Evolutionary conservation across 2,888 invertebrate genomes (phyloP), one percentile per base, ranked within the genome.

Genomic region (Xestobium rufovillosum): DNA sequence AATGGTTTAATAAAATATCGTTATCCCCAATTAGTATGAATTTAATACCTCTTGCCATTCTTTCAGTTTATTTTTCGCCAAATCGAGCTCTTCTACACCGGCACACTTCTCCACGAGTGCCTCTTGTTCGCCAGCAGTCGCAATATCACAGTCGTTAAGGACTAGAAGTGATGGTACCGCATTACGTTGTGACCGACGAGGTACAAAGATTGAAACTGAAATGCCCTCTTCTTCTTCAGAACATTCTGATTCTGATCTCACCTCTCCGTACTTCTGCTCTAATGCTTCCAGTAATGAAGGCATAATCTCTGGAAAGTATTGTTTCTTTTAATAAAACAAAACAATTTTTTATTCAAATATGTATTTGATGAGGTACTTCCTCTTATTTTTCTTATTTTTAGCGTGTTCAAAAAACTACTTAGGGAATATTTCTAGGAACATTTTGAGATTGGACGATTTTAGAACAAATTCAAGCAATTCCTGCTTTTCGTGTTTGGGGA

Each of bases 21-120:
- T n/a, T 19, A 8, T 19, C 23, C 11, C 31, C 9, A 8, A 8
- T 28, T 13, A 23, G 26, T 12, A 9, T n/a, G 2, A 15, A 8
- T 36, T 23, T 23, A 59, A 65, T 67, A 86, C 88, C 75, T 95
- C 91, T 50, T 78, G 75, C 91, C 94, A 92, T 56, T 86, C 80
- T 42, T 80, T 78, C 13, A 95, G 74, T 61, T 85, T 83, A 66
- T 96, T 96, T 61, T 92, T 88, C 26, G 94, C 91, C 52, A 96
- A 73, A 64, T 96, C 95, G 50, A 95, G 73, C 65, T 95, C 95
- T 51, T 87, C 83, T n/a, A 95, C 92, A 52, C 84, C 81, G 34
- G 83, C 80, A 61, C 89, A 91, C 62, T 87, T 87, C 50, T 81
- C 83, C 25, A 82, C 78, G 37, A 91, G 72, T 42, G 77, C 80